These are phyloP conservation scores for Phylloscopus collybita DNA, from an alignment of 2,797 vertebrate species.

Conservation along the genomic window DNA sequence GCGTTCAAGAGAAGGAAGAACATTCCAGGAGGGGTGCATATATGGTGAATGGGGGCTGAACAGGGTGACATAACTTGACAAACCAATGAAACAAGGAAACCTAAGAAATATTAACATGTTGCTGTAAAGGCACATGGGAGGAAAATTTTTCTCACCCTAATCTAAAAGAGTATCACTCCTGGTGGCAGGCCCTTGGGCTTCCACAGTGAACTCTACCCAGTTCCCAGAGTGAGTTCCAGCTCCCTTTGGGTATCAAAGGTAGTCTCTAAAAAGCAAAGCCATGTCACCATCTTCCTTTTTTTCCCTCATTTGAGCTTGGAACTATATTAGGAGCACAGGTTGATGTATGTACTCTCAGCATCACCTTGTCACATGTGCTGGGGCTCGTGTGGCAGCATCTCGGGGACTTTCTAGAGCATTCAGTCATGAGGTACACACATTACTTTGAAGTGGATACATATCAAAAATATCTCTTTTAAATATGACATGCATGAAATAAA, in stretches of 20 bases:
- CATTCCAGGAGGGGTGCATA: background rate
- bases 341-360: rapidly evolving
- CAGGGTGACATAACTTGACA: background rate
- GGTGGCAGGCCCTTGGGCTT: background rate
- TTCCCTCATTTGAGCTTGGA: background rate
- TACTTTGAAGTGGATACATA: background rate
- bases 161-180: background rate
- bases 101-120: background rate
- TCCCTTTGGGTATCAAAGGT: background rate
- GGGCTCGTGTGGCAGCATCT: rapidly evolving
- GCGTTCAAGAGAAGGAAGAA: background rate
- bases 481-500: background rate
- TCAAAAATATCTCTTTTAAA: background rate
- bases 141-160: background rate
- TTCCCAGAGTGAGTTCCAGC: background rate
- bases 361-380: rapidly evolving
- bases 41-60: background rate
- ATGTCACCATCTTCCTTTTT: background rate
- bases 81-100: background rate
- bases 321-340: rapidly evolving
- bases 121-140: background rate
- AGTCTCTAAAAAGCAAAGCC: background rate
- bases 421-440: rapidly evolving
- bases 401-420: background rate
- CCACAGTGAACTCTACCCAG: background rate